Base-by-base conservation (phyloP, 2,888 invertebrate genomes). In the Aphidius colemani region DNA sequence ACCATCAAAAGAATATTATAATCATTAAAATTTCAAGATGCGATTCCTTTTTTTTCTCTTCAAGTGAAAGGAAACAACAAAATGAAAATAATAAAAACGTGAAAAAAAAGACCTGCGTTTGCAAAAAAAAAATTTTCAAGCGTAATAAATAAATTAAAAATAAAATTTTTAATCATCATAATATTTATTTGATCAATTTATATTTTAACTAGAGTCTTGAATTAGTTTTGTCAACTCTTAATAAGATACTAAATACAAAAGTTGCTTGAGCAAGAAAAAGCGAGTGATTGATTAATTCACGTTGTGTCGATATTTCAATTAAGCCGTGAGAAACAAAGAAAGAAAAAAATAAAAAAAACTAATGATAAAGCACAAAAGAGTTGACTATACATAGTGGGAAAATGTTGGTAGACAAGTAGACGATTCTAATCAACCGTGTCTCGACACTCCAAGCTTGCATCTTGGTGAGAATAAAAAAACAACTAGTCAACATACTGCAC, bases 381-480 rank as follows among this genome's bases (percentile, higher is more conserved):
- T 41, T 43, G 30, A 51, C 7, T 51, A 7, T 41, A 45, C 43
- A 9, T 44, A 49, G 50, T 40, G 39, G 50, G 50, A 49, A 30
- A 45, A 46, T 30, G 30, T 60, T 60, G 50, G 41, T 44, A 46
- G 57, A 60, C 48, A 55, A 61, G 64, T 63, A 61, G 69, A 71
- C 64, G 67, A 69, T 70, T 67, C 69, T 65, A 67, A 70, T 66
- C 70, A 69, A 71, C 71, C 71, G 71, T 71, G 71, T 72, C 72
- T 69, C 69, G 69, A 69, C 62, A 67, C 69, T 66, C 69, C 65
- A 55, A 50, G 61, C 64, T 59, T 49, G 61, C 71, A 72, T 73
- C 74, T 74, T 72, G 68, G 77, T 78, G 79, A 79, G 78, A 79
- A 78, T 79, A 76, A 75, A 18, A 18, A 18, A 75, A 11, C 58